Percentiles rank a stretch among this genome's conserved stretches.
These are phyloP conservation scores for Mionectes olivaceus DNA, from an alignment of 2,797 vertebrate genomes.

Conservation along the genomic window DNA sequence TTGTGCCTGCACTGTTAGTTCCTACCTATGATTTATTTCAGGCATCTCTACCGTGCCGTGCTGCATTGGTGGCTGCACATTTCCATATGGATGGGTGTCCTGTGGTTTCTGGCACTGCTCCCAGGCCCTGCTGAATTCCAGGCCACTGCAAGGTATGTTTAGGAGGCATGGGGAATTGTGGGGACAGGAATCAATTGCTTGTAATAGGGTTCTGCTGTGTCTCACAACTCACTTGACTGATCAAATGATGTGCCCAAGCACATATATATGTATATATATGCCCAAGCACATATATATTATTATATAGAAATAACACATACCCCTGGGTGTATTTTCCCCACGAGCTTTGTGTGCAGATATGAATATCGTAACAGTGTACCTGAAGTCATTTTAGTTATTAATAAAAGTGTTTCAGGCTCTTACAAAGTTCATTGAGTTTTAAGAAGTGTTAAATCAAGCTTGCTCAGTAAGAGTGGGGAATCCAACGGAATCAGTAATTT, in stretches of 20 bases:
- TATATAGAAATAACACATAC: too few relatives aligned
- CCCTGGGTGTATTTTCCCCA: not conserved
- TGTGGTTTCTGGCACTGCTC: not conserved
- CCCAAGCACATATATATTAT: not conserved
- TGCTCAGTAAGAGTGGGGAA: not conserved
- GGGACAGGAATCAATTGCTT: not conserved
- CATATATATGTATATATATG: not conserved
- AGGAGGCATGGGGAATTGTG: not conserved
- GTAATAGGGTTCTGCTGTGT: not conserved
- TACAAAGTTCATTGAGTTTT: not conserved
- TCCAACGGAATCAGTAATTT: not conserved
- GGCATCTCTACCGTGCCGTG: not conserved
- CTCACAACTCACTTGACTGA: not conserved
- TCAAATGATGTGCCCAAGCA: not conserved
- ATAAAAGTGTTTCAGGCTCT: not conserved
- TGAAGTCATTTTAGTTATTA: not conserved
- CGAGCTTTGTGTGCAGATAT: not conserved
- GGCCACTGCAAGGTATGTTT: not conserved
- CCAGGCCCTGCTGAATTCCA: not conserved
- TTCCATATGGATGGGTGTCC: conserved; percentile 38
- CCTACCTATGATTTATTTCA: conserved; percentile 41
- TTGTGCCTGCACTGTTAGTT: not conserved
- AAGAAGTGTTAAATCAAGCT: not conserved
- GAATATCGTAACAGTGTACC: rapidly evolving
- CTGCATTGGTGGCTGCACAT: conserved; percentile 39